Percentiles rank a stretch among this genome's conserved stretches.
These are phyloP conservation scores for Cyclophora albipunctata DNA, from an alignment of 2,888 invertebrate genomes.

Conservation along the genomic window DNA sequence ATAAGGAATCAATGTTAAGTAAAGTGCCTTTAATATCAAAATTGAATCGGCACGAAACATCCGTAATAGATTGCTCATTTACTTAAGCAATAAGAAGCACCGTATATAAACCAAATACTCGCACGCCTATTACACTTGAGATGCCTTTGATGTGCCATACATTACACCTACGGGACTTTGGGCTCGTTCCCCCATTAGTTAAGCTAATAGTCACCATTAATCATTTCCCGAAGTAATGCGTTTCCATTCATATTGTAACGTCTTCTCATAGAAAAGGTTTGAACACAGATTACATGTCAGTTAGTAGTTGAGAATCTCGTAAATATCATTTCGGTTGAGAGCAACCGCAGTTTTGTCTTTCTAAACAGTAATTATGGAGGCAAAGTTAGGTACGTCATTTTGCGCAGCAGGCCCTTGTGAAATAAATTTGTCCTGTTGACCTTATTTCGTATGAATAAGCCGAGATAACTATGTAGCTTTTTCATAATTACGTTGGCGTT, in stretches of 20 bases:
- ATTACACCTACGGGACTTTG: slow-evolving; percentile 22
- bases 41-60: no score
- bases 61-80: no score
- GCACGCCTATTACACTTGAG: slow-evolving; percentile 9
- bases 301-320: slow-evolving; percentile 27
- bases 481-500: slow-evolving; percentile 13
- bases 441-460: slow-evolving; percentile 20
- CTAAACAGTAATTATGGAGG: slow-evolving; percentile 47
- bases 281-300: slow-evolving; percentile 10
- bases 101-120: no score
- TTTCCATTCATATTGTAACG: slow-evolving; percentile 44
- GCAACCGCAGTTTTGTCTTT: slow-evolving; percentile 36
- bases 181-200: slow-evolving; percentile 36
- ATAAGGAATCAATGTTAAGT: neutral
- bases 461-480: slow-evolving; percentile 13
- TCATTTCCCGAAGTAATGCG: slow-evolving; percentile 47
- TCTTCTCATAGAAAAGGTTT: slow-evolving; percentile 22
- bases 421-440: slow-evolving; percentile 30
- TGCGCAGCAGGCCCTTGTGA: slow-evolving; percentile 33
- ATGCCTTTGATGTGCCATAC: slow-evolving; percentile 22
- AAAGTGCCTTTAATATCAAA: neutral
- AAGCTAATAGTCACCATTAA: slow-evolving; percentile 47
- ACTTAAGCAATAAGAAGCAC: no score
- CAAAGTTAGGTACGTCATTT: slow-evolving; percentile 45
- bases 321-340: slow-evolving; percentile 36